Base-by-base conservation (phyloP, 2,888 invertebrate genomes). In the Cataglyphis cursor region DNA sequence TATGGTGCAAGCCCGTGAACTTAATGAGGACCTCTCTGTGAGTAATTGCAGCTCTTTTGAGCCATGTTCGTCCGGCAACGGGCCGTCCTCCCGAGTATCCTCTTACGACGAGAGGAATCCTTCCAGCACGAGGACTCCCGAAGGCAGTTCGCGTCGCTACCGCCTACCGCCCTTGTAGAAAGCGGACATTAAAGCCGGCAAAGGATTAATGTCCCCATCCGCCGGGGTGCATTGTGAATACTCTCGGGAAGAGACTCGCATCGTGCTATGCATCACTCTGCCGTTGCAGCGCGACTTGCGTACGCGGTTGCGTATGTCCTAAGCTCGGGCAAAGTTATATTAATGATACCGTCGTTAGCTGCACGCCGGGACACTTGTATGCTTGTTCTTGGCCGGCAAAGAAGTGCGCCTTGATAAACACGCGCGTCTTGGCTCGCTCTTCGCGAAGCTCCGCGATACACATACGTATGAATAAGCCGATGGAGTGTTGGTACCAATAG, bases 261-360 rank as follows among this genome's bases (percentile, higher is more conserved):
- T 54, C 64, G 86, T 78, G 82, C 90, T 86, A 88, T 90, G 89
- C 89, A 90, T 90, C 90, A 90, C 89, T 84, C 88, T 70, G 80
- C 70, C 24, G 66, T 76, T 82, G 74, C 87, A 66, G 73, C 61
- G 70, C 86, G 84, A 18, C 12, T 76, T 88, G 74, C 86, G 84
- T 86, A 84, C 87, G 83, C 90, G 81, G 81, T 85, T 85, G 51
- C 84, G 66, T 76, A 35, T 88, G 80, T 82, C 88, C 70, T 90
- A 90, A 89, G 88, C 90, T 66, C 83, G 65, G 84, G 89, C 85
- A 88, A 90, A 90, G 88, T 90, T 90, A 90, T 90, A 90, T 90
- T 90, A 90, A 90, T 90, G 89, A 85, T 83, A 74, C 75, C 83
- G 89, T 86, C 90, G 90, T 90, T 90, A 90, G 88, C 88, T 90